phyloP scores from a whole-genome alignment of 2,113 vertebrate genomes.

The Okapia johnstoni region DNA sequence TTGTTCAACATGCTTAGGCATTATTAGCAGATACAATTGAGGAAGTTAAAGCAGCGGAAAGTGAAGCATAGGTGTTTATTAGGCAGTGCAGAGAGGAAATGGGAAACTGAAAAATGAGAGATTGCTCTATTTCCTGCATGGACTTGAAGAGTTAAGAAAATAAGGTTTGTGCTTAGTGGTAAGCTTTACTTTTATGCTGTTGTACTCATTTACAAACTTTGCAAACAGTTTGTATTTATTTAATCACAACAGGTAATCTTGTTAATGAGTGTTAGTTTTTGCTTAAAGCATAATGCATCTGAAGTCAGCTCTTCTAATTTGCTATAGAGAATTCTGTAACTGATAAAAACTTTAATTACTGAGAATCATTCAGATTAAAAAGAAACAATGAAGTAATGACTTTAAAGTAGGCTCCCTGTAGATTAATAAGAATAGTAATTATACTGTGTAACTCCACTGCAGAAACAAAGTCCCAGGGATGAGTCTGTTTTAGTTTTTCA shows the following conservation, averaged over 20 bases:
- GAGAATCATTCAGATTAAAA: conserved; percentile 77
- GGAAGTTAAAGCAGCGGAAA: conserved; percentile 25
- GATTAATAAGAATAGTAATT: conserved; percentile 65
- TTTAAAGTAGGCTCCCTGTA: conserved; percentile 76
- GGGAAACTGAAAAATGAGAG: conserved; percentile 3
- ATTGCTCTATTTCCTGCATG: background rate
- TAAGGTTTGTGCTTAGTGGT: conserved; percentile 54
- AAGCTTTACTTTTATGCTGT: conserved; percentile 67
- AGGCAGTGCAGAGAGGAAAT: background rate
- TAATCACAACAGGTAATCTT: conserved; percentile 82
- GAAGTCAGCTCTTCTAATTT: conserved; percentile 69
- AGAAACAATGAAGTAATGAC: conserved; percentile 78
- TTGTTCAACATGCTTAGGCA: background rate
- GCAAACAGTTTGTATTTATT: conserved; percentile 74
- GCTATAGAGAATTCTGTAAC: conserved; percentile 69
- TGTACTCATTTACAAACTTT: conserved; percentile 69
- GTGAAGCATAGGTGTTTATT: conserved; percentile 52
- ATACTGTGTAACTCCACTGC: conserved; percentile 17
- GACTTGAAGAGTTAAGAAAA: conserved; percentile 1
- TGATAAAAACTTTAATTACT: conserved; percentile 74
- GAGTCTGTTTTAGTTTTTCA: conserved; percentile 8
- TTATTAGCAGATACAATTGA: conserved; percentile 25
- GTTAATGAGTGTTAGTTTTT: conserved; percentile 81
- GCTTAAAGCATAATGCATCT: conserved; percentile 77
- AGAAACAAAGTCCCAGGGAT: background rate